Conservation (phyloP, 1,140 invertebrate species). For the Pomacea maculata region DNA sequence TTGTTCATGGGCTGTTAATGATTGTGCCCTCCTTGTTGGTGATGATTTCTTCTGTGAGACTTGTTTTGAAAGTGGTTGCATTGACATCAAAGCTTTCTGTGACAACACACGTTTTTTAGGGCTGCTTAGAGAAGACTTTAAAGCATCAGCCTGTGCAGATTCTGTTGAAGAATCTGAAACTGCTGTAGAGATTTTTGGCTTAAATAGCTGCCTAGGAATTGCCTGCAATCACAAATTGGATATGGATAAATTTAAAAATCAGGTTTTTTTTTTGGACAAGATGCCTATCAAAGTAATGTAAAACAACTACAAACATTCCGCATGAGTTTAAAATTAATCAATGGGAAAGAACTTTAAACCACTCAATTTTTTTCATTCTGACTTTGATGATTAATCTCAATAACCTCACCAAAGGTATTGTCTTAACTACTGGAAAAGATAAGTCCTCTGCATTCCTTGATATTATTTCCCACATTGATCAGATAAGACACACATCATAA, state of each 20-base stretch:
- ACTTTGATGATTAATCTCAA: no score
- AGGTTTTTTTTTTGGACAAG: no score
- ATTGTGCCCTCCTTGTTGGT: not conserved
- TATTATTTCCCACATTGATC: no score
- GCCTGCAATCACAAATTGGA: conserved; percentile 11
- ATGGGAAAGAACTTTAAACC: no score
- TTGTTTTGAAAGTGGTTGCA: conserved; percentile 5
- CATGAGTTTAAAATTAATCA: no score
- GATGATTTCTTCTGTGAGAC: not conserved
- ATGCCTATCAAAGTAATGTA: no score
- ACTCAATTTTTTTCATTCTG: no score
- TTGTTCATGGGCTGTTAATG: not conserved
- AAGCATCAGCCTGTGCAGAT: not conserved
- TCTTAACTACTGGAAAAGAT: no score
- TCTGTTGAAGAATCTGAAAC: not conserved
- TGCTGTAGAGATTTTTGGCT: not conserved
- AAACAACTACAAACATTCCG: no score
- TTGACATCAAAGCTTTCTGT: conserved; percentile 20
- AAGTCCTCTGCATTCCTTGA: no score
- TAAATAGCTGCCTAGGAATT: conserved; percentile 1
- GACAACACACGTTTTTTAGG: conserved; percentile 11
- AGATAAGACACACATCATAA: no score
- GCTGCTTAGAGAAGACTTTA: not conserved
- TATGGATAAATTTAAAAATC: not conserved
- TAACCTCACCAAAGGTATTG: no score